phyloP scores from a whole-genome alignment of 2,888 invertebrate genomes.

The Eulithis prunata region DNA sequence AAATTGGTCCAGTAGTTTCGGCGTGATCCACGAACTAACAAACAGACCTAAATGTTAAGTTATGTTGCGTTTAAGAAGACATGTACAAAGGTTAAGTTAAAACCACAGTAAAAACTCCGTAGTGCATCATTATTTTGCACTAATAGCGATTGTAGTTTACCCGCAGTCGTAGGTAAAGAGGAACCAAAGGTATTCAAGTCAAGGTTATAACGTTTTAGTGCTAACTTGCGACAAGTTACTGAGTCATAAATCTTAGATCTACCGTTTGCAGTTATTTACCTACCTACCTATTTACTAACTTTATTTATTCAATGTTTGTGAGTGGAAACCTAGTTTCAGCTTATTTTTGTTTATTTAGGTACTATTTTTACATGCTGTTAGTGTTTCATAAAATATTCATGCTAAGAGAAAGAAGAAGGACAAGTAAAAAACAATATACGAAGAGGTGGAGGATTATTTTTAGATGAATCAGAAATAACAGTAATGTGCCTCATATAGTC shows the following conservation, averaged over 20 bases:
- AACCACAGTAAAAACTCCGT: slow-evolving; percentile 6
- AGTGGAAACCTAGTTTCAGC: too few species aligned
- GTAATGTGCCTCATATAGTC: not conserved
- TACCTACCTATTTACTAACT: not conserved
- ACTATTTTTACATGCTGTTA: too few species aligned
- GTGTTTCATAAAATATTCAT: too few species aligned
- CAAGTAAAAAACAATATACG: too few species aligned
- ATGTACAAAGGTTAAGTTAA: not conserved
- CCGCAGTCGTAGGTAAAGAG: slow-evolving; percentile 13
- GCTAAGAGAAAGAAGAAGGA: too few species aligned
- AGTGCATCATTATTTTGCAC: slow-evolving; percentile 31
- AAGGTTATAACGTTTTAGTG: slow-evolving; percentile 26
- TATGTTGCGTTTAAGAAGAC: too few species aligned
- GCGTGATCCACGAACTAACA: too few species aligned
- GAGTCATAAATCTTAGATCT: slow-evolving; percentile 6
- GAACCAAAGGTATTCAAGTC: slow-evolving; percentile 26
- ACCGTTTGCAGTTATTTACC: slow-evolving; percentile 1
- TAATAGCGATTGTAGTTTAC: slow-evolving; percentile 18
- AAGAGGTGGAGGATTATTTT: not conserved
- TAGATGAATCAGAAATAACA: slow-evolving; percentile 5
- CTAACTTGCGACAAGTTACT: slow-evolving; percentile 5
- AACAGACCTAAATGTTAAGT: too few species aligned
- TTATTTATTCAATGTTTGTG: not conserved
- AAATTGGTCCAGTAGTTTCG: too few species aligned
- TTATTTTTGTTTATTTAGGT: too few species aligned